Conservation (phyloP, 1,140 invertebrate genomes). For the Drosophila leontia region DNA sequence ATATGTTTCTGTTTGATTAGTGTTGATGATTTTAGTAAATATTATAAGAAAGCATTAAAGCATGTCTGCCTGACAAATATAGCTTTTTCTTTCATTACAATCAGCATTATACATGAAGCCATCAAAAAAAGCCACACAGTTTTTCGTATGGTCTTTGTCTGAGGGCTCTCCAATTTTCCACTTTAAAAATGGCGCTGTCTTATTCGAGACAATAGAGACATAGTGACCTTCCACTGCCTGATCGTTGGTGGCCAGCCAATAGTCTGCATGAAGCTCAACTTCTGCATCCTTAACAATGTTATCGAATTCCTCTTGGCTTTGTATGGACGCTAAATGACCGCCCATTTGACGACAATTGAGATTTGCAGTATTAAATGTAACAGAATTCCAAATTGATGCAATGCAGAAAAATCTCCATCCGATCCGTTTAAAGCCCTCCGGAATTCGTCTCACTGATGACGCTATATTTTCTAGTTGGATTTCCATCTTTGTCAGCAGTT, state of each 20-base stretch:
- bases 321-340: neutral
- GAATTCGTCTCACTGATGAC: neutral
- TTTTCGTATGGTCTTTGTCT: neutral
- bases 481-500: neutral
- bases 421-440: neutral
- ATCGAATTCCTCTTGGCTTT: neutral
- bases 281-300: rapidly evolving
- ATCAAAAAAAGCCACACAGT: neutral
- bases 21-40: no score
- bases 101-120: neutral
- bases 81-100: neutral
- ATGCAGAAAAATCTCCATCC: neutral
- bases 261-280: neutral
- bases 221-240: neutral
- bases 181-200: neutral
- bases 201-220: neutral
- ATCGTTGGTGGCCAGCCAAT: neutral
- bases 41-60: neutral
- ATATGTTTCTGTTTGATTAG: neutral
- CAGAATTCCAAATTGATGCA: no score
- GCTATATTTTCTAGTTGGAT: neutral
- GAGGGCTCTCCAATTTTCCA: neutral
- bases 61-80: neutral
- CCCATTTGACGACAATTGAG: neutral
- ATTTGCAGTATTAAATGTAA: neutral